Conservation (phyloP, 2,113 vertebrate genomes). For the Corydoras sp. region DNA sequence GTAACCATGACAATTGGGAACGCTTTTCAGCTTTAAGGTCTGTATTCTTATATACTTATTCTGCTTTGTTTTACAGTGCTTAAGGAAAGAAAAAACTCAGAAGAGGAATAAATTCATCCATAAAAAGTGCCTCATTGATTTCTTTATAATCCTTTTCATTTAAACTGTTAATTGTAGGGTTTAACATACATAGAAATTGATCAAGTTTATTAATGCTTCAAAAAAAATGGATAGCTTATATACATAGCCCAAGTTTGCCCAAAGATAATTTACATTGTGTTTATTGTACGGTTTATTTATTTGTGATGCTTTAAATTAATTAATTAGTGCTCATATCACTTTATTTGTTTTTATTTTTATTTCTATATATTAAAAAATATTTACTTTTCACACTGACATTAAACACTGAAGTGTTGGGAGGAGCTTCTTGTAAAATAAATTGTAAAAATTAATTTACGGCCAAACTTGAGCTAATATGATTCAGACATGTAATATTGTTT, state of each 20-base stretch:
- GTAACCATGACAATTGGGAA: no score
- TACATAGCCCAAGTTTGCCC: constrained; percentile 58
- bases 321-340: constrained; percentile 68
- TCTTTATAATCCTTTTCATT: constrained; percentile 48
- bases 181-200: constrained; percentile 14
- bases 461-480: constrained; percentile 59
- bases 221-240: constrained; percentile 6
- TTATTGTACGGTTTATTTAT: constrained; percentile 73
- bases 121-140: constrained; percentile 72
- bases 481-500: constrained; percentile 71
- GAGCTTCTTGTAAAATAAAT: constrained; percentile 68
- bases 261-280: constrained; percentile 71
- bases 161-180: constrained; percentile 11
- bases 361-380: constrained; percentile 68
- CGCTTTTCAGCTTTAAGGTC: not conserved
- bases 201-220: constrained; percentile 32
- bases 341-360: constrained; percentile 57
- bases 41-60: constrained; percentile 42
- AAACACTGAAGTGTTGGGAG: constrained; percentile 57
- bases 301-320: constrained; percentile 41
- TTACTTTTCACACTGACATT: constrained; percentile 54
- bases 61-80: constrained; percentile 31
- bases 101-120: constrained; percentile 53
- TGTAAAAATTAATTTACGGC: constrained; percentile 67
- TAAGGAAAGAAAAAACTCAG: constrained; percentile 33